Conservation (phyloP, 2,113 vertebrate genomes). For the Entomyzon cyanotis region DNA sequence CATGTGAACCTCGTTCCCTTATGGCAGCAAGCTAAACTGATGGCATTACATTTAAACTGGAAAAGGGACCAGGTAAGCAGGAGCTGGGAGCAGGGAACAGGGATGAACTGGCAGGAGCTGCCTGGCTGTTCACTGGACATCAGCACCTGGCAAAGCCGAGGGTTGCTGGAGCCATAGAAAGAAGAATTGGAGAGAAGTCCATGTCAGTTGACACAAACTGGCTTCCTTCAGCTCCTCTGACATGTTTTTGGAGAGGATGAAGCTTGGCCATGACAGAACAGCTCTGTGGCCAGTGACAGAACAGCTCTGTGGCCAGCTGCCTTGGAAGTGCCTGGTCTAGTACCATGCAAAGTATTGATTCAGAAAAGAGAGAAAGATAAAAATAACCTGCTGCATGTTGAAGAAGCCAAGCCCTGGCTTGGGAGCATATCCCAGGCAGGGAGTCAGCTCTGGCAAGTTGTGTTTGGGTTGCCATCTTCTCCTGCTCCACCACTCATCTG, state of each 20-base stretch:
- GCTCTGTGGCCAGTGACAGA: not conserved
- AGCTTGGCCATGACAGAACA: not conserved
- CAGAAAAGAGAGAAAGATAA: not conserved
- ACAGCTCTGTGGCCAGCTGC: not conserved
- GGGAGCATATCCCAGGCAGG: not conserved
- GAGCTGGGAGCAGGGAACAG: not conserved
- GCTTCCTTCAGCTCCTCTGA: not conserved
- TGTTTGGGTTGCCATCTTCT: not conserved
- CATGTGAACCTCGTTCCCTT: fast-evolving
- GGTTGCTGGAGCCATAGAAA: fast-evolving
- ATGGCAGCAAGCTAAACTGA: not conserved
- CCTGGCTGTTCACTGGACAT: not conserved
- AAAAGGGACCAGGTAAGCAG: not conserved
- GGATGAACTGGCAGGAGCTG: not conserved
- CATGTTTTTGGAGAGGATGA: not conserved
- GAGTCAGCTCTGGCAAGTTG: not conserved
- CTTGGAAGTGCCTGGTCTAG: not conserved
- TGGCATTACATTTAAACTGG: fast-evolving
- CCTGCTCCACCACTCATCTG: not conserved
- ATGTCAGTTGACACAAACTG: fast-evolving
- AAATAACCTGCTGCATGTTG: not conserved
- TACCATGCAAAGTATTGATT: fast-evolving
- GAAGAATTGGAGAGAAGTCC: not conserved
- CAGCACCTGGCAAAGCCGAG: not conserved
- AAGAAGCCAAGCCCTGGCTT: not conserved